A percentile compares a stretch with the other conserved stretches of the same genome.
These are phyloP conservation scores for Galago senegalensis DNA, from an alignment of 2,797 vertebrate genomes.

Conservation along the genomic window DNA sequence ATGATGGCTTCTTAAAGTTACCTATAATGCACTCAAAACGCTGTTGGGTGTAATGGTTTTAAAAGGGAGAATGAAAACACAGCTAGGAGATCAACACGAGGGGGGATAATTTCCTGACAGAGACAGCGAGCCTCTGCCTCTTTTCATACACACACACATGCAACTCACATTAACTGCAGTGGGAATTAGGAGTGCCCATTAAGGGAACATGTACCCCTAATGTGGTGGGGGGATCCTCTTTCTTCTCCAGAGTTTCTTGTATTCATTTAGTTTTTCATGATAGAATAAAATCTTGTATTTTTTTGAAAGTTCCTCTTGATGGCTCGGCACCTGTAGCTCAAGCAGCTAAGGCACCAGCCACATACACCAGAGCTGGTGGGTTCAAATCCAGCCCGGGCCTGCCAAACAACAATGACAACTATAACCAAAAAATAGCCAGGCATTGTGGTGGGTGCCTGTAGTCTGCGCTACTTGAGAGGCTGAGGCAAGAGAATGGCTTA, in stretches of 20 bases:
- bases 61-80: slow-evolving; percentile 85
- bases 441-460: no score
- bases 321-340: no score
- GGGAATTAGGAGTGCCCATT: slow-evolving; percentile 73
- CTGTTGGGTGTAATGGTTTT: slow-evolving; percentile 82
- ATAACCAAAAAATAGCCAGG: no score
- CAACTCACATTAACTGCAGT: slow-evolving; percentile 66
- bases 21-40: slow-evolving; percentile 84
- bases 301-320: neutral
- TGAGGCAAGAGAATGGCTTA: no score
- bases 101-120: slow-evolving; percentile 81
- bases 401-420: no score
- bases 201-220: neutral
- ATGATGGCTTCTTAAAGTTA: slow-evolving; percentile 83
- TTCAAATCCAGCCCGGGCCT: no score
- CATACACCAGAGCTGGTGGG: no score
- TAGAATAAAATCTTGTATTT: slow-evolving; percentile 46
- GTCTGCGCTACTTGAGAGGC: no score
- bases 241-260: slow-evolving; percentile 44
- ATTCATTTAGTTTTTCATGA: slow-evolving; percentile 63
- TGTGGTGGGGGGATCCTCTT: neutral
- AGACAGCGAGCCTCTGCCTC: slow-evolving; percentile 47
- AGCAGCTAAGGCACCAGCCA: no score
- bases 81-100: slow-evolving; percentile 82
- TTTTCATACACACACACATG: slow-evolving; percentile 41